Evolutionary conservation across 2,797 vertebrate species (phyloP), one percentile per base, ranked within the genome.

Genomic region (Megaceryle alcyon): DNA sequence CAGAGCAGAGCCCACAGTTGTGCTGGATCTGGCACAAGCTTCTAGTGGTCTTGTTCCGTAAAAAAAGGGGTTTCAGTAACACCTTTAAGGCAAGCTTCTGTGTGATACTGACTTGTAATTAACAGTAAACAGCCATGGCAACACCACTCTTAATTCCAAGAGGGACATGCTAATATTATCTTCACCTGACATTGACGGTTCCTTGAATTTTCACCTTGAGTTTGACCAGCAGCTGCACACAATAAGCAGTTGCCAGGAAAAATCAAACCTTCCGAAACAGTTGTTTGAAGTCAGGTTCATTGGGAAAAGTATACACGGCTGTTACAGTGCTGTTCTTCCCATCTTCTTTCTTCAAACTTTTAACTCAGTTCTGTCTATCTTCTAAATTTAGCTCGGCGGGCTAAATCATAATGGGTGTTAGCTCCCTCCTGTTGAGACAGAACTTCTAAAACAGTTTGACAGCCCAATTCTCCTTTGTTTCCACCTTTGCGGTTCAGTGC

Each of bases 91-190:
- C 25, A 20, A 56, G 39, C 46, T 23, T 17, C 17, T 25, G 5
- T 7, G 9, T 10, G 33, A 3, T 26, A 9, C 0, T 35, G 28
- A 8, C 68, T 39, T 29, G 8, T 5, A 14, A 12, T 19, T 6
- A 22, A 19, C 33, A 28, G 39, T 26, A 6, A 19, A 20, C 23
- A 33, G 66, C 39, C 46, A 6, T 29, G 29, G 53, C 43, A 33
- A 23, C 29, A 9, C 20, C 51, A 59, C 29, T 19, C 3, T 46
- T 46, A 7, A 26, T 31, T n/a, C 14, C 37, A 17, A 9, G 53
- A 23, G 65, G 13, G 28, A 25, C 25, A 29, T 18, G 37, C 25
- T 22, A 7, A 2, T 19, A 26, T n/a, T 19, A 26, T n/a, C 59
- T 37, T 66, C 16, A 12, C 39, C 44, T 28, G 11, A 29, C 23